Evolutionary conservation across 2,113 vertebrate species (phyloP), one percentile per base, ranked within the genome.

Genomic region (Suncus etruscus): DNA sequence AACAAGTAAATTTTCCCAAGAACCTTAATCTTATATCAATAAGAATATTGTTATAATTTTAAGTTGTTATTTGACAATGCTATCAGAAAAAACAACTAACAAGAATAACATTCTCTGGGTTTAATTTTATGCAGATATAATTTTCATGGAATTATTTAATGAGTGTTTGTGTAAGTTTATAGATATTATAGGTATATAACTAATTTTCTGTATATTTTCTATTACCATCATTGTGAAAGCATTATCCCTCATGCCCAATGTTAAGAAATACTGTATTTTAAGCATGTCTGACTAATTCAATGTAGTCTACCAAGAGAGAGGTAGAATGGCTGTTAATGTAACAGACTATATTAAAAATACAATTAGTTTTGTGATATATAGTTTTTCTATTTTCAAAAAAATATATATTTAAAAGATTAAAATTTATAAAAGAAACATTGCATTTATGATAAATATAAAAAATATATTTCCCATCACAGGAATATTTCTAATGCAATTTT

Each of bases 401-500:
- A 82, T 45, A 10, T 27, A 68, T 84, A 39, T 78, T 87, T 9
- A 32, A 96, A 94, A 85, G 0, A 18, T 31, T 58, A 20, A 96
- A 91, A 89, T n/a, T 87, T 51, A 86, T 0, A 61, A 73, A 4
- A 84, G 75, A 96, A 95, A 92, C 8, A 77, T 65, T 95, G 31
- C 77, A 80, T 39, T 77, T 73, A 9, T 86, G 11, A 95, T 97
- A 29, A 90, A 92, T 73, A 54, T 83, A 93, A 78, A 80, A 66
- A 89, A 47, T 68, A 32, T 51, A 91, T 92, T 88, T 12, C 24
- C 48, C 58, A 47, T 94, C 70, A 93, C 22, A 24, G 25, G 78
- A 79, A 0, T 48, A 84, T 91, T 94, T 96, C 86, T 94, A 96
- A 95, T 85, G 50, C 45, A 0, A 14, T 80, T 93, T 97, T 96